Evolutionary conservation across 2,797 vertebrate species (phyloP).

Genomic region (Dallia pectoralis): DNA sequence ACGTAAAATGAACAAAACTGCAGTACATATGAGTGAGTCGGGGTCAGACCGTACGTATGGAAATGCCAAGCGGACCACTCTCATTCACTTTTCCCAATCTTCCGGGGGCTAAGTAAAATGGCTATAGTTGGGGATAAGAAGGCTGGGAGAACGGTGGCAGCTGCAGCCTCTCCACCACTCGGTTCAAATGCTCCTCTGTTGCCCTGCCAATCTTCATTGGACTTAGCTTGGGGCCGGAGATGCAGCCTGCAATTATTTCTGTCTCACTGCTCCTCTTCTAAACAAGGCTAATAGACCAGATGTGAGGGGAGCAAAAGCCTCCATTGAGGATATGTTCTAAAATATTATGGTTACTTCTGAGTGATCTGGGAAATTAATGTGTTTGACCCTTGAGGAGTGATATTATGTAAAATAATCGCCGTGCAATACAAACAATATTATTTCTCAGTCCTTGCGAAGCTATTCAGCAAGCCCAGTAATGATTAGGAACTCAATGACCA

Average conservation of each 20-base stretch:
- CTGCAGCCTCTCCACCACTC: slow-evolving; percentile 25
- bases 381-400: slow-evolving; percentile 49
- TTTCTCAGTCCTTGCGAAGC: not conserved
- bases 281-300: slow-evolving; percentile 34
- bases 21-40: slow-evolving; percentile 18
- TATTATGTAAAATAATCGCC: too few relatives aligned
- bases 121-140: slow-evolving; percentile 25
- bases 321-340: slow-evolving; percentile 24
- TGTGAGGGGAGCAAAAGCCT: slow-evolving; percentile 9
- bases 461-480: not conserved
- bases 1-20: slow-evolving; percentile 35
- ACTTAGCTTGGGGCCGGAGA: slow-evolving; percentile 32
- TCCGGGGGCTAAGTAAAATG: slow-evolving; percentile 15
- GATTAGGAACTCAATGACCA: not conserved
- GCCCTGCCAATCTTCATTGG: slow-evolving; percentile 38
- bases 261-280: slow-evolving; percentile 29
- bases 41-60: slow-evolving; percentile 18
- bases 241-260: slow-evolving; percentile 39
- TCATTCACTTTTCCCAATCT: slow-evolving; percentile 19
- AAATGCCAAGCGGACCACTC: slow-evolving; percentile 30
- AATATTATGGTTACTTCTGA: slow-evolving; percentile 39
- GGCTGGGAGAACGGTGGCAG: slow-evolving; percentile 9
- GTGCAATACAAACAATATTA: not conserved
- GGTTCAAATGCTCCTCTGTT: slow-evolving; percentile 44
- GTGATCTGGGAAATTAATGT: slow-evolving; percentile 56